Base-by-base conservation (phyloP, 2,888 invertebrate genomes). In the Microplitis manilae region DNA sequence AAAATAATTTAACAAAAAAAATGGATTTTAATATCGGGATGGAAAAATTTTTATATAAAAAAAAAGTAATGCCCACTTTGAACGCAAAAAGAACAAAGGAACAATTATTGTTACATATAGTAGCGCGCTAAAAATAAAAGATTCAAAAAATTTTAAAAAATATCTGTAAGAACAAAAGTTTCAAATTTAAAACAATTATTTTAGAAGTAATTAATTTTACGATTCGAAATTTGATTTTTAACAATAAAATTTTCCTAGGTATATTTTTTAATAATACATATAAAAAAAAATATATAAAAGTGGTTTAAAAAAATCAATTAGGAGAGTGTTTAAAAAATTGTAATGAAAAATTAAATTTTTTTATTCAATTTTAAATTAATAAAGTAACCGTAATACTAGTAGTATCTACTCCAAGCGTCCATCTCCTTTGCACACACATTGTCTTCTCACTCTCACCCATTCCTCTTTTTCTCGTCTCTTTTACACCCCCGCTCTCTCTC, bases 381-480 rank as follows among this genome's bases (percentile, higher is more conserved):
- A 13, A 50, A 50, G 50, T 50, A 50, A 13, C 50, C 50, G 13
- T 50, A 50, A 13, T 50, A 50, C 50, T 50, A 50, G 50, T 50
- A 0, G 9, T 8, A 50, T 50, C 50, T 50, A 8, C 50, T 50
- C 9, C 8, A 50, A 50, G 5, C 50, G 1, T 13, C 13, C 50
- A 50, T 50, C 50, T 50, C 50, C 13, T 50, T 50, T 9, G 30
- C 30, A 50, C 13, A 50, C 50, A 50, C 50, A 50, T 50, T 50
- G 9, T 50, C 50, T 13, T 50, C 4, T 50, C 13, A 71, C 39
- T 38, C 17, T 30, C 67, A 30, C 72, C 40, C 15, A 50, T 59
- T 13, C 20, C 60, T 6, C 41, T 64, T 64, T 62, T 62, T 62
- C 17, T 62, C 15, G 15, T 30, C 62, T 64, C 40, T n/a, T 73